A percentile compares a stretch with the other conserved stretches of the same genome.
Conservation (phyloP, 2,113 vertebrate species). For the Probosciger aterrimus region DNA sequence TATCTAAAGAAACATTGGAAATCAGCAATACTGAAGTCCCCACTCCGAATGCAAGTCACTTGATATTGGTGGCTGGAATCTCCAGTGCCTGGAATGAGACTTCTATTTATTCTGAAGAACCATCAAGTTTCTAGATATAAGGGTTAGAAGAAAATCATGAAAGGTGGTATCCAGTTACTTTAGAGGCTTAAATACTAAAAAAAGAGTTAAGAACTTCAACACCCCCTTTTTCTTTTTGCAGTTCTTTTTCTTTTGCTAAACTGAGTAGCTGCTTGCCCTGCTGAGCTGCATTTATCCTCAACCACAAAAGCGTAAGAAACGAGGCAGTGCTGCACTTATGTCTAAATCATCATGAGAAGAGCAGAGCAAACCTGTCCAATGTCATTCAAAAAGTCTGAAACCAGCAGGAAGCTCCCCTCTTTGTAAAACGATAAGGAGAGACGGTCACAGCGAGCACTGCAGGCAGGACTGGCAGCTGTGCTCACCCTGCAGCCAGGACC, state of each 20-base stretch:
- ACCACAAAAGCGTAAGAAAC: not conserved
- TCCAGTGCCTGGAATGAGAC: not conserved
- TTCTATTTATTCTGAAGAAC: not conserved
- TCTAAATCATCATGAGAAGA: not conserved
- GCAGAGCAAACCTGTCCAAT: not conserved
- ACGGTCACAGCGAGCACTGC: rapidly evolving
- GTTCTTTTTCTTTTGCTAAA: not conserved
- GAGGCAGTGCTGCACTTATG: not conserved
- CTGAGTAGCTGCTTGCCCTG: not conserved
- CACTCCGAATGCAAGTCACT: not conserved
- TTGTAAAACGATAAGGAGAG: not conserved
- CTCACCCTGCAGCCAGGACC: not conserved
- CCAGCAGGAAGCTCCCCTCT: not conserved
- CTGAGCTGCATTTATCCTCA: not conserved
- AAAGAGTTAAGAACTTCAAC: not conserved
- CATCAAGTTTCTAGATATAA: not conserved
- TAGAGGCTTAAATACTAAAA: not conserved
- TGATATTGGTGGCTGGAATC: not conserved
- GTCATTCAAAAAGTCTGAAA: not conserved
- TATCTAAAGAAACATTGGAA: not conserved
- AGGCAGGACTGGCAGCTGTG: not conserved
- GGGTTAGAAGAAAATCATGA: not conserved
- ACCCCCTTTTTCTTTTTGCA: not conserved
- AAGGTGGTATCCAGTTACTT: not conserved
- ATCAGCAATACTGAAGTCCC: not conserved